phyloP scores from a whole-genome alignment of 2,888 invertebrate species.

The Pyrocoelia pectoralis region DNA sequence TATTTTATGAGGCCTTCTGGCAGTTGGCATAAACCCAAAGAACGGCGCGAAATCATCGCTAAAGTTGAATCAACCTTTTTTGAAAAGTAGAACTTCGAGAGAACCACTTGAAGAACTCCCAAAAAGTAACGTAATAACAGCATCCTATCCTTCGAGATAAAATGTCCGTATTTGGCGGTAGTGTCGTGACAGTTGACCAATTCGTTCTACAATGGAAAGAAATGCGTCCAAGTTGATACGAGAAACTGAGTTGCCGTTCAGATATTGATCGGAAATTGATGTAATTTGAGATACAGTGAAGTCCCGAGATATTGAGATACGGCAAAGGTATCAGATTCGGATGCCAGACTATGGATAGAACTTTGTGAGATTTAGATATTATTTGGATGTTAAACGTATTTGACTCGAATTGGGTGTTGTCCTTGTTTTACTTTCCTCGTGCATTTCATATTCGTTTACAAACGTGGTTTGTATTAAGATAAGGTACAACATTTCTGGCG shows the following conservation, averaged over 20 bases:
- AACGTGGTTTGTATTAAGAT: conserved; percentile 29
- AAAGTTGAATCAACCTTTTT: conserved; percentile 31
- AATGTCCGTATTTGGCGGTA: conserved; percentile 49
- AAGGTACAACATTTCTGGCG: conserved; percentile 25
- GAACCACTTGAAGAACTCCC: conserved; percentile 44
- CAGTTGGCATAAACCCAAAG: conserved; percentile 28
- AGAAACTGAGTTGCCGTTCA: conserved; percentile 42
- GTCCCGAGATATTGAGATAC: conserved; percentile 49
- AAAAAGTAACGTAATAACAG: conserved; percentile 49
- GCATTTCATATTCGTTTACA: conserved; percentile 13
- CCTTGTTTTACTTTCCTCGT: conserved; percentile 18
- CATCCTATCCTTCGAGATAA: conserved; percentile 44
- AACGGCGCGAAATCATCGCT: conserved; percentile 25
- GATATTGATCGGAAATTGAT: conserved; percentile 59
- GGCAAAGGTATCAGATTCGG: conserved; percentile 37
- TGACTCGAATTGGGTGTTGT: conserved; percentile 32
- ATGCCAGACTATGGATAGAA: conserved; percentile 29
- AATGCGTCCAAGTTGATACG: conserved; percentile 39
- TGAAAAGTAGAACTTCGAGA: conserved; percentile 44
- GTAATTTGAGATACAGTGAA: conserved; percentile 57
- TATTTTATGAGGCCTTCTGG: conserved; percentile 33
- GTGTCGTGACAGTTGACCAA: conserved; percentile 45
- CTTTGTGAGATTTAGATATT: conserved; percentile 47
- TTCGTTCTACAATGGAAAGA: conserved; percentile 37
- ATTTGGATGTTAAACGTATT: conserved; percentile 49